phyloP scores from a whole-genome alignment of 2,888 invertebrate genomes.

The Sesia bembeciformis region DNA sequence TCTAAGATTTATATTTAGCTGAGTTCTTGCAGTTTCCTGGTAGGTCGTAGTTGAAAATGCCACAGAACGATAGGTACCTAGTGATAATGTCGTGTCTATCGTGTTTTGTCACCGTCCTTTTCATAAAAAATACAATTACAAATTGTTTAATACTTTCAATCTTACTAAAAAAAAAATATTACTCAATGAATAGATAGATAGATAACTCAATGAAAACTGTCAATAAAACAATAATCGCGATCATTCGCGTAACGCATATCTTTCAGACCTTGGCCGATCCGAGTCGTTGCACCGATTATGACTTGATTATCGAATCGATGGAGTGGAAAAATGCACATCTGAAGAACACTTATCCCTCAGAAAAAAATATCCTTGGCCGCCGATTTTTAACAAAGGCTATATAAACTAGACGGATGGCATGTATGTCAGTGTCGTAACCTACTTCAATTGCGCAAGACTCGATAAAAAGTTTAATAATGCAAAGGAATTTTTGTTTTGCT shows the following conservation, averaged over 20 bases:
- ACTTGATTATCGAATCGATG: slow-evolving; percentile 12
- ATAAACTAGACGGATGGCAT: slow-evolving; percentile 47
- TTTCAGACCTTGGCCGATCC: slow-evolving; percentile 45
- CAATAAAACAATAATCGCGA: background rate
- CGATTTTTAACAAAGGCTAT: slow-evolving; percentile 47
- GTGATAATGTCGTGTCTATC: no score
- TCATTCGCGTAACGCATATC: background rate
- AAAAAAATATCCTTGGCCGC: slow-evolving; percentile 55
- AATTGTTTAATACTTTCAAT: no score
- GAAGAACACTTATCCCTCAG: slow-evolving; percentile 28
- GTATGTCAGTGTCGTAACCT: slow-evolving; percentile 73
- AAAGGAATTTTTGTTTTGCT: slow-evolving; percentile 39
- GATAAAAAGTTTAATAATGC: slow-evolving; percentile 40
- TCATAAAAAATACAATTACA: no score
- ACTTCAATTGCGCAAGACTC: slow-evolving; percentile 52
- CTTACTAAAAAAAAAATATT: no score
- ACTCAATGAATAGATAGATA: background rate
- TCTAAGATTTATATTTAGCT: no score
- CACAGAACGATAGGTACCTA: no score
- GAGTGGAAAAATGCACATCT: slow-evolving; percentile 32
- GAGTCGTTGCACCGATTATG: slow-evolving; percentile 35
- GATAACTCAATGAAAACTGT: background rate
- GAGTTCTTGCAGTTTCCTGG: no score
- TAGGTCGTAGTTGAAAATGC: no score
- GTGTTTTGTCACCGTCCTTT: no score